Base-by-base conservation (phyloP, 1,140 invertebrate species). In the Leptopilina boulardi region DNA sequence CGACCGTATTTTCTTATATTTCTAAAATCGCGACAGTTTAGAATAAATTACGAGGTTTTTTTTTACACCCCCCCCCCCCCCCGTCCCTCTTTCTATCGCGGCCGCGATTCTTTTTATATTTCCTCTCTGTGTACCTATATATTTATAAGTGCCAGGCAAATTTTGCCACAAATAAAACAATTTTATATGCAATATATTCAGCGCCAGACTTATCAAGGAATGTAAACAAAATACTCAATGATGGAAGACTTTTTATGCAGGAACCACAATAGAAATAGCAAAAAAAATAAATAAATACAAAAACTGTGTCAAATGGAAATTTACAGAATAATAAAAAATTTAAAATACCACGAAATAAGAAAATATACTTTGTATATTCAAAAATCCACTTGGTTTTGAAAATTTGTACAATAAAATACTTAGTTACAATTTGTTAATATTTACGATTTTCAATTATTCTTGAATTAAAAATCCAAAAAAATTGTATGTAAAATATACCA, bases 11-110 rank as follows among this genome's bases (percentile, higher is more conserved):
- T 66, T n/a, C 56, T 66, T 66, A 66, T 66, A 34, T 66, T 66
- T 66, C 56, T 66, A 66, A 66, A 66, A 66, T 66, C 56, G 56
- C 56, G 23, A 66, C 26, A 66, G 59, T 66, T 66, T 66, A 66
- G 59, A 66, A 66, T 66, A 66, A 66, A 30, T 66, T 66, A 66
- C 26, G 59, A 66, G 59, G 59, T 66, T 66, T 34, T 23, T 66
- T 66, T 26, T 54, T 54, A 8, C 5, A 8, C 34, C 34, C 8
- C 5, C 47, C 13, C 18, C 47, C 26, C 59, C 15, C 34, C 8
- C 5, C 47, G 5, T 15, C 47, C 26, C 59, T 13, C 21, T n/a
- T 66, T 30, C 59, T n/a, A 66, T 23, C 59, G 8, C 13, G 59
- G 26, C n/a, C n/a, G 59, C 26, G 47, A 51, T 51, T 51, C 4